Evolutionary conservation across 2,797 vertebrate genomes (phyloP).

Genomic region (Sebastes elongatus): DNA sequence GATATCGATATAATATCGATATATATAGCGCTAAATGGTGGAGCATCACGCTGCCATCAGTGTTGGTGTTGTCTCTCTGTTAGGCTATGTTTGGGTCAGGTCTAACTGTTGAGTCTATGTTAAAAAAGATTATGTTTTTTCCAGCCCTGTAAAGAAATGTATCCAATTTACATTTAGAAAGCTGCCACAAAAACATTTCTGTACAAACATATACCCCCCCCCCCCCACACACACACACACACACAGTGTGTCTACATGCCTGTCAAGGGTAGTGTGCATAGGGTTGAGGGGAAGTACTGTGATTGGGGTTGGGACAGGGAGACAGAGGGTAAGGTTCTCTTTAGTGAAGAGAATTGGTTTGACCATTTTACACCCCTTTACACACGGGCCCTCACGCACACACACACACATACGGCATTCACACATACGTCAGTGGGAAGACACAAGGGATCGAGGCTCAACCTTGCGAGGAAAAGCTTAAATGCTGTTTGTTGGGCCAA

Average conservation of each 20-base stretch:
- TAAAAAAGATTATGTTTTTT: neutral
- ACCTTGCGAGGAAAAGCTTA: constrained; percentile 60
- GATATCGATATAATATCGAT: no score
- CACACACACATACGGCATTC: neutral
- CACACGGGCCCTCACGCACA: neutral
- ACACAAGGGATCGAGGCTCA: constrained; percentile 47
- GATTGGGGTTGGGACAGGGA: constrained; percentile 59
- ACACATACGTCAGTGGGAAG: constrained; percentile 33
- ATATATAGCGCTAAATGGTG: no score
- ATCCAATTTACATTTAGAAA: no score
- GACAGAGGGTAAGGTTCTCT: constrained; percentile 55
- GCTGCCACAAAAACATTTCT: no score
- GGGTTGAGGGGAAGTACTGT: constrained; percentile 36
- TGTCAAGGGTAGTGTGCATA: neutral
- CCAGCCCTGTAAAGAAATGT: no score
- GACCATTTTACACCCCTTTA: constrained; percentile 38
- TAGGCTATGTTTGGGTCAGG: neutral
- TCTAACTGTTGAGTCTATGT: neutral
- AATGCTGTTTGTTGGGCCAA: constrained; percentile 55
- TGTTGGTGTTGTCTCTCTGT: neutral
- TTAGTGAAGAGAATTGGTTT: constrained; percentile 67
- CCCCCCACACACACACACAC: neutral
- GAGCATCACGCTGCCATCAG: neutral
- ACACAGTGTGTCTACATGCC: neutral
- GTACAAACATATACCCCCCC: no score